Evolutionary conservation across 2,797 vertebrate species (phyloP).

Genomic region (Rhyacichthys aspro): DNA sequence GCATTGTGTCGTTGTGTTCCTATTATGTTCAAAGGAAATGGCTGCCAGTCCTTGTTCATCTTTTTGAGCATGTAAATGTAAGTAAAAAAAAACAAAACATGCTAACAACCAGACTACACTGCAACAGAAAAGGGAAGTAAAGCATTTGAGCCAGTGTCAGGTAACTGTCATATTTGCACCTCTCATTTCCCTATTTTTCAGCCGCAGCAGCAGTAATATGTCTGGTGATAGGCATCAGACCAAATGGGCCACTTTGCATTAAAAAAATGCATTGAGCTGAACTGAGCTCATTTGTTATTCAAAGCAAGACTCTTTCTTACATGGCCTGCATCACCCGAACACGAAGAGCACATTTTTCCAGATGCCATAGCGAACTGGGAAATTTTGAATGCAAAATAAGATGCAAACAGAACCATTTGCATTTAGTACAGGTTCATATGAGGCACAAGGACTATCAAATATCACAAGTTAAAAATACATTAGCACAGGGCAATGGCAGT

Average conservation of each 20-base stretch:
- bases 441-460: conserved; percentile 5
- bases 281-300: conserved; percentile 80
- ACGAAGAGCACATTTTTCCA: conserved; percentile 12
- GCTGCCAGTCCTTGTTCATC: conserved; percentile 14
- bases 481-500: too few relatives aligned
- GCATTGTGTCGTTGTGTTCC: background rate
- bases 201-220: conserved; percentile 31
- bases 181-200: conserved; percentile 76
- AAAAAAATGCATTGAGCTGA: conserved; percentile 51
- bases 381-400: conserved; percentile 75
- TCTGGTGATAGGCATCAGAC: conserved; percentile 64
- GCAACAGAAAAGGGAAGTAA: conserved; percentile 70
- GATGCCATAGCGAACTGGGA: conserved; percentile 44
- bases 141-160: conserved; percentile 10
- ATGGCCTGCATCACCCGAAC: conserved; percentile 10
- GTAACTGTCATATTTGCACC: conserved; percentile 70
- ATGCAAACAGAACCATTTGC: conserved; percentile 85
- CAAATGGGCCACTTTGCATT: conserved; percentile 76
- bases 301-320: conserved; percentile 63
- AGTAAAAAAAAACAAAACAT: conserved; percentile 35
- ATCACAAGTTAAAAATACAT: too few relatives aligned
- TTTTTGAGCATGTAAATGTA: conserved; percentile 15
- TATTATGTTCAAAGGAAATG: conserved; percentile 16
- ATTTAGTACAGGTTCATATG: conserved; percentile 57
- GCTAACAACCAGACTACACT: conserved; percentile 58